Conservation (phyloP, 1,140 invertebrate genomes). For the Pentalonia nigronervosa region DNA sequence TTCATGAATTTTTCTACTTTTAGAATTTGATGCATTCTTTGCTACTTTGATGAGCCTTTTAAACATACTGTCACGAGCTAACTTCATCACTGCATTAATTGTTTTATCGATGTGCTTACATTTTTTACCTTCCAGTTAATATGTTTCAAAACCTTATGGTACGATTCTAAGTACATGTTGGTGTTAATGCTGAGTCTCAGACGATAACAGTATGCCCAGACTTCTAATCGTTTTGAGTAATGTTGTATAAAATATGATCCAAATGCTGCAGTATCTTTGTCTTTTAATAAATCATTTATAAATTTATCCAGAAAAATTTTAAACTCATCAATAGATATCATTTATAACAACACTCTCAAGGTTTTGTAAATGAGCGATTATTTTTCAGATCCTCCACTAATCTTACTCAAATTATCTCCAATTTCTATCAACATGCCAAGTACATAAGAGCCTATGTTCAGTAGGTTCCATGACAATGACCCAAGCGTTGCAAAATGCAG, state of each 20-base stretch:
- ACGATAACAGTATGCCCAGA: constrained; percentile 24
- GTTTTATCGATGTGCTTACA: not conserved
- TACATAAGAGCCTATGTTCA: not conserved
- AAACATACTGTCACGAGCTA: not conserved
- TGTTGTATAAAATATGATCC: not conserved
- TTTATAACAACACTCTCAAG: not conserved
- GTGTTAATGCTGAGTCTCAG: not conserved
- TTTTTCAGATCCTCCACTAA: constrained; percentile 22
- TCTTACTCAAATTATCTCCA: constrained; percentile 22
- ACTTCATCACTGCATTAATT: not conserved
- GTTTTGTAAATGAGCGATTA: not conserved
- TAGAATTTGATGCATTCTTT: not conserved
- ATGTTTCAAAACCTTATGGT: not conserved
- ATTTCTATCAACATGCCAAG: constrained; percentile 52
- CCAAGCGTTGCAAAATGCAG: not conserved
- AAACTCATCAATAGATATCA: not conserved
- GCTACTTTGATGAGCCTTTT: not conserved
- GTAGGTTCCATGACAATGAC: not conserved
- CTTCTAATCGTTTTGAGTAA: not conserved
- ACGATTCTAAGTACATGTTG: not conserved
- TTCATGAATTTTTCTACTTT: not conserved
- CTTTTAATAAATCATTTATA: not conserved
- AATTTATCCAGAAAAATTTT: not conserved
- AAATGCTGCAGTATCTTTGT: not conserved
- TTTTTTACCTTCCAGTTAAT: not conserved